These are phyloP conservation scores for Rhabdomys dilectus DNA, from an alignment of 2,113 vertebrate species.

Conservation along the genomic window DNA sequence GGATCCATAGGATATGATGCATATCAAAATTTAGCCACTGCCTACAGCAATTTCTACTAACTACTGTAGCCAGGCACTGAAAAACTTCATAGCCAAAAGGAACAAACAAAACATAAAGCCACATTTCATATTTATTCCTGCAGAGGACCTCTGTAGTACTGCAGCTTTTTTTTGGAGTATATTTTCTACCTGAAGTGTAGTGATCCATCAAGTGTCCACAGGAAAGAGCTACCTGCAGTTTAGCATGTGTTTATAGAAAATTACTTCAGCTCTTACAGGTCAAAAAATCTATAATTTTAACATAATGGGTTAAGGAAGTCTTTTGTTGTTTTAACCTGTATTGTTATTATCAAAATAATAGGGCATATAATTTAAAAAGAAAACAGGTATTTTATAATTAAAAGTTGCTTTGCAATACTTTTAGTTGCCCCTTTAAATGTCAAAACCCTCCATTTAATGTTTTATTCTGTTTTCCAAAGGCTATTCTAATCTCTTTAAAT, in stretches of 20 bases:
- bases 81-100: constrained; percentile 46
- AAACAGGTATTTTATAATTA: constrained; percentile 24
- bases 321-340: neutral
- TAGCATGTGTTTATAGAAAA: neutral
- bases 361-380: neutral
- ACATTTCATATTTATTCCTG: constrained; percentile 25
- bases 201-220: constrained; percentile 41
- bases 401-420: neutral
- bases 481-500: constrained; percentile 9
- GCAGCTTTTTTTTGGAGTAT: constrained; percentile 18
- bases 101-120: constrained; percentile 17
- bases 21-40: constrained; percentile 13
- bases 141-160: neutral
- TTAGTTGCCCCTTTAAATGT: neutral
- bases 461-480: neutral
- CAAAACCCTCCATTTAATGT: neutral
- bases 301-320: neutral
- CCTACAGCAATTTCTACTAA: constrained; percentile 40
- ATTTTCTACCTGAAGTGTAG: constrained; percentile 58
- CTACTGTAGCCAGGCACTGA: neutral
- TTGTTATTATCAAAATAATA: constrained; percentile 16
- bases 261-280: neutral
- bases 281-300: neutral
- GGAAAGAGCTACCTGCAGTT: constrained; percentile 40
- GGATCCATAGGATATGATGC: constrained; percentile 42